phyloP scores from a whole-genome alignment of 2,888 invertebrate genomes.

The Leptinotarsa peninsularis region DNA sequence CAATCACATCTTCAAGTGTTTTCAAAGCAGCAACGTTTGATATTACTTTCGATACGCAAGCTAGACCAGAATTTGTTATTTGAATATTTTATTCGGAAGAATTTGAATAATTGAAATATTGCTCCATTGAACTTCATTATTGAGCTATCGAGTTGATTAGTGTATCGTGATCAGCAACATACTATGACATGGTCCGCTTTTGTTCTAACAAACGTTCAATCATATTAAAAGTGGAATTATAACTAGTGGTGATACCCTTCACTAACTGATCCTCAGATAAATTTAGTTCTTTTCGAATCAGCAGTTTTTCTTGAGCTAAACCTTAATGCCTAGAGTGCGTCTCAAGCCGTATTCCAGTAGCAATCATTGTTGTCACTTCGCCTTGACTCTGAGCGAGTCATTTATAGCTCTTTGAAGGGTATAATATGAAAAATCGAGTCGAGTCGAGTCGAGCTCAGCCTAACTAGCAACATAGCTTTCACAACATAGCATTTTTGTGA shows the following conservation, averaged over 20 bases:
- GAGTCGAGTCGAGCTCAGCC: slow-evolving; percentile 35
- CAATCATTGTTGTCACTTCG: slow-evolving; percentile 43
- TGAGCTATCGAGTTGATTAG: no score
- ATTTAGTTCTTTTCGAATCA: slow-evolving; percentile 48
- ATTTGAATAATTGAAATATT: no score
- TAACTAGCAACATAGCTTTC: slow-evolving; percentile 27
- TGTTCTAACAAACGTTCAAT: slow-evolving; percentile 9
- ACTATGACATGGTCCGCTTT: no score
- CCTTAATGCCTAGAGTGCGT: slow-evolving; percentile 38
- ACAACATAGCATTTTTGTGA: slow-evolving; percentile 17
- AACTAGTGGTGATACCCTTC: slow-evolving; percentile 43
- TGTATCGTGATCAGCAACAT: no score
- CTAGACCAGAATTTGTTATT: no score
- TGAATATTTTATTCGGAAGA: no score
- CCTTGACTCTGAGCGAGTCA: slow-evolving; percentile 35
- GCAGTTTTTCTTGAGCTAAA: slow-evolving; percentile 37
- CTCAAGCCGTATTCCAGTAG: background rate
- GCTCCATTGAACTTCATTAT: no score
- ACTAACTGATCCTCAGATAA: slow-evolving; percentile 47
- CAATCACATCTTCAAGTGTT: no score
- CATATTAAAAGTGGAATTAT: slow-evolving; percentile 44
- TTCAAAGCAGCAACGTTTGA: no score
- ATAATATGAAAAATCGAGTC: slow-evolving; percentile 44
- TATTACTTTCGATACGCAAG: no score
- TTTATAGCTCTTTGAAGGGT: slow-evolving; percentile 42